Conservation (phyloP, 2,888 invertebrate species). For the Holacanthella duospinosa region DNA sequence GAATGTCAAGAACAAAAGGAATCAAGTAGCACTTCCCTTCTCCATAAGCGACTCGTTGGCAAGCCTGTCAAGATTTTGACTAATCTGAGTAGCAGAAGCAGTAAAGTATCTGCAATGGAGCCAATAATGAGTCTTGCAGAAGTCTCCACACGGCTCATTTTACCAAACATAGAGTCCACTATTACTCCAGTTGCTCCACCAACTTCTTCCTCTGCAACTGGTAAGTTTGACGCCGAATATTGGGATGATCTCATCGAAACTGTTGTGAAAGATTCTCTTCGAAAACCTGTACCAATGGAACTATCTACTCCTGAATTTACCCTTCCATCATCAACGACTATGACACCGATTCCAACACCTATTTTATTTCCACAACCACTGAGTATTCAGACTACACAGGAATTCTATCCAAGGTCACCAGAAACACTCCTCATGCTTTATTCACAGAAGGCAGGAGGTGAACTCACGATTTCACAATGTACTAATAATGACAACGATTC, state of each 20-base stretch:
- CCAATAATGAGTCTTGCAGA: neutral
- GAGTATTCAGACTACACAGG: too few species aligned
- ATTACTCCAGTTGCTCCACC: neutral
- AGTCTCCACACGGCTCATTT: neutral
- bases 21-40: neutral
- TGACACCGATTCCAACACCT: neutral
- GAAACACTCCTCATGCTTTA: neutral
- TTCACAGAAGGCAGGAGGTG: neutral
- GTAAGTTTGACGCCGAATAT: neutral
- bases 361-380: neutral
- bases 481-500: neutral
- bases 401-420: neutral
- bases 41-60: neutral
- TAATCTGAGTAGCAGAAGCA: neutral
- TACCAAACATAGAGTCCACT: neutral
- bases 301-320: neutral
- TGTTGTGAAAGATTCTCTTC: neutral
- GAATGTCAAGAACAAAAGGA: neutral
- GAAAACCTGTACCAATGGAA: neutral
- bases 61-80: neutral
- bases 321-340: neutral
- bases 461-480: neutral
- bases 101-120: neutral
- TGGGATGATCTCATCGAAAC: neutral
- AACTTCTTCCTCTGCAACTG: neutral